phyloP scores from a whole-genome alignment of 2,113 vertebrate genomes.

The Zosterops japonicus region DNA sequence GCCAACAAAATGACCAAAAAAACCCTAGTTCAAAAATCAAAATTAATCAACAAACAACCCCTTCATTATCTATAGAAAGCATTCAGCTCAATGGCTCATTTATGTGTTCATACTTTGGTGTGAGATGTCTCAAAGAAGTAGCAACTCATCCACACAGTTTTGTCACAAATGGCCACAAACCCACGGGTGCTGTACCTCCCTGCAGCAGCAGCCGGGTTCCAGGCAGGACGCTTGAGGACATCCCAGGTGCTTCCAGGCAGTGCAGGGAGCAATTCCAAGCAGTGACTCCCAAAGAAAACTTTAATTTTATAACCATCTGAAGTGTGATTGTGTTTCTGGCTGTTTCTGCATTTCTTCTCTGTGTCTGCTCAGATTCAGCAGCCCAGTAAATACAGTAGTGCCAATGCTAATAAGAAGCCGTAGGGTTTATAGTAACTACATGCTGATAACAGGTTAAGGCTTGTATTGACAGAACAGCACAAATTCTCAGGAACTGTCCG shows the following conservation, averaged over 20 bases:
- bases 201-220: neutral
- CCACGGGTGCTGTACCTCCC: fast-evolving
- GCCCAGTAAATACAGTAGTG: neutral
- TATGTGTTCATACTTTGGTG: neutral
- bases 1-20: neutral
- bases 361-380: neutral
- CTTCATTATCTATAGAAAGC: neutral
- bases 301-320: neutral
- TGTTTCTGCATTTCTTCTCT: neutral
- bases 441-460: neutral
- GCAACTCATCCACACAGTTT: neutral
- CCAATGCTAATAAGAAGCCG: neutral
- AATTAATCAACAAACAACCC: fast-evolving
- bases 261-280: neutral
- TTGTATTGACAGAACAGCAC: neutral
- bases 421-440: neutral
- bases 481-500: neutral
- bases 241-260: neutral
- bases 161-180: neutral
- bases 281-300: fast-evolving
- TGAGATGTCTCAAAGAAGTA: neutral
- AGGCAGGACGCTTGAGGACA: neutral
- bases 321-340: neutral
- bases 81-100: neutral
- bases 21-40: neutral